A percentile compares a stretch with the other conserved stretches of the same genome.
These are phyloP conservation scores for Microplitis deprimator DNA, from an alignment of 2,888 invertebrate species.

Conservation along the genomic window DNA sequence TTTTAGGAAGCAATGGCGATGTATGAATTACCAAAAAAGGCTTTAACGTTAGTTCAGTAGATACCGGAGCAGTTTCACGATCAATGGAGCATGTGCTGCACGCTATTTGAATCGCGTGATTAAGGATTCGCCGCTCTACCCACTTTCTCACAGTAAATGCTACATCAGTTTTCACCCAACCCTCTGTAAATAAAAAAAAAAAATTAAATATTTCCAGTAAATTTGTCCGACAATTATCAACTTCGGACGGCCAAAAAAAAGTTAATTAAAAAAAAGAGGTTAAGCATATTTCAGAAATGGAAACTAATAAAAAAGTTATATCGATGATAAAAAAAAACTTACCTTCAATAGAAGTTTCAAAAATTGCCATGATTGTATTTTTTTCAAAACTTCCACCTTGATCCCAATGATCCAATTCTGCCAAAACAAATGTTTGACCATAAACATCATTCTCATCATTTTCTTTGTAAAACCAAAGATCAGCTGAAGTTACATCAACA, in stretches of 20 bases:
- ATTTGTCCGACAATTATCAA: neutral
- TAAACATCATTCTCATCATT: slow-evolving; percentile 77
- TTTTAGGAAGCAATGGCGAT: slow-evolving; percentile 78
- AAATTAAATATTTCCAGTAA: slow-evolving; percentile 12
- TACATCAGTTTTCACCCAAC: slow-evolving; percentile 87
- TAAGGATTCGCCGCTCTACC: slow-evolving; percentile 79
- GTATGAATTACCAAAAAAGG: slow-evolving; percentile 88
- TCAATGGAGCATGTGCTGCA: slow-evolving; percentile 82
- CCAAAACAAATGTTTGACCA: slow-evolving; percentile 84
- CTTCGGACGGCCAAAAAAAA: too few species aligned
- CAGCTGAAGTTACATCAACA: slow-evolving; percentile 83
- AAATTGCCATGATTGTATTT: slow-evolving; percentile 85
- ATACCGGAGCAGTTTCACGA: slow-evolving; percentile 78
- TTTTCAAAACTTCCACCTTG: slow-evolving; percentile 79
- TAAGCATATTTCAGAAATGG: too few species aligned
- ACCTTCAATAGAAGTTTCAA: slow-evolving; percentile 82
- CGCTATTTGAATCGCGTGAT: slow-evolving; percentile 82
- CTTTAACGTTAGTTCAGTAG: slow-evolving; percentile 79
- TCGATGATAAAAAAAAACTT: slow-evolving; percentile 10
- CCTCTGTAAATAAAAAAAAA: slow-evolving; percentile 73
- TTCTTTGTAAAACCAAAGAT: slow-evolving; percentile 86
- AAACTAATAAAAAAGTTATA: neutral
- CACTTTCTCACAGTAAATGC: slow-evolving; percentile 84
- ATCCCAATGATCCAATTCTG: slow-evolving; percentile 85
- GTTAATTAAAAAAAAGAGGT: too few species aligned